These are phyloP conservation scores for Periophthalmus magnuspinnatus DNA, from an alignment of 2,797 vertebrate genomes.

Conservation along the genomic window DNA sequence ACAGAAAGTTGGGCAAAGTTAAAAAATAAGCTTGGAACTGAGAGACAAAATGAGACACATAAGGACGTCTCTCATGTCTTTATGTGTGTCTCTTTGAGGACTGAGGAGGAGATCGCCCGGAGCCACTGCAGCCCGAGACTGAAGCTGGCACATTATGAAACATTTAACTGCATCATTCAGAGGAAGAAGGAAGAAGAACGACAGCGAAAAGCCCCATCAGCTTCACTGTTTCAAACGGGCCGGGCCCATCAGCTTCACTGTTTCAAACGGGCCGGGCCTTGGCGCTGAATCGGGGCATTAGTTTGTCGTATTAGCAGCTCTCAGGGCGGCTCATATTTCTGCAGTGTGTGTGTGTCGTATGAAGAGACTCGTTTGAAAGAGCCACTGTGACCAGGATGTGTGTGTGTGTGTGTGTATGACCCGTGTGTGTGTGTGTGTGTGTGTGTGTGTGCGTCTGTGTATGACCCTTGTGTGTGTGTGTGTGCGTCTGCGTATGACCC, in stretches of 20 bases:
- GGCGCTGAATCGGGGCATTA: conserved; percentile 74
- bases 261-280: too few species aligned
- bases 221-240: too few species aligned
- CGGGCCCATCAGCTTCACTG: too few species aligned
- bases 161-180: conserved; percentile 70
- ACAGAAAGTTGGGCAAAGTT: conserved; percentile 18
- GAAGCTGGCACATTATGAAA: conserved; percentile 63
- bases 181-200: conserved; percentile 35
- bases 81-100: conserved; percentile 58
- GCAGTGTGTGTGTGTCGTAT: conserved; percentile 57
- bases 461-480: too few species aligned
- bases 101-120: conserved; percentile 42
- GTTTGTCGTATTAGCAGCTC: conserved; percentile 71
- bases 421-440: too few species aligned
- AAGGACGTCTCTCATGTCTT: conserved; percentile 30
- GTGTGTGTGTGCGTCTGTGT: too few species aligned
- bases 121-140: conserved; percentile 46
- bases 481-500: too few species aligned
- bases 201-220: conserved; percentile 52
- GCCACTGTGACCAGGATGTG: too few species aligned
- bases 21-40: conserved; percentile 27
- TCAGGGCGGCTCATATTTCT: conserved; percentile 66
- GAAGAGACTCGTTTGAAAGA: conserved; percentile 48
- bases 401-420: too few species aligned
- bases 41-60: conserved; percentile 18